These are phyloP conservation scores for Idris sp. DNA, from an alignment of 1,140 invertebrate genomes.

Conservation along the genomic window DNA sequence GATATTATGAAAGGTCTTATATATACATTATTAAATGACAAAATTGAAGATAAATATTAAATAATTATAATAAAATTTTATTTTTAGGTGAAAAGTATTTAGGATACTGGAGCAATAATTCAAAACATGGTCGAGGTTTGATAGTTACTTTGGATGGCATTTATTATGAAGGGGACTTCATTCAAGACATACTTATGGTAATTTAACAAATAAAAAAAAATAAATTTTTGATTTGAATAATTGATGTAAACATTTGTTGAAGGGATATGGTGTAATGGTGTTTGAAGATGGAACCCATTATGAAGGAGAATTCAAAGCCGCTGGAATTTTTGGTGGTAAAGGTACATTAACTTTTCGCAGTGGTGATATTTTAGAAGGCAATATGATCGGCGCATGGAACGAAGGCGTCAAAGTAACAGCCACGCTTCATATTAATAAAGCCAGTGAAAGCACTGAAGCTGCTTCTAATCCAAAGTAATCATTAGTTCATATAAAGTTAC, in stretches of 20 bases:
- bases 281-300: slow-evolving; percentile 93
- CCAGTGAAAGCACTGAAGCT: slow-evolving; percentile 74
- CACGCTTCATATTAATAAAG: slow-evolving; percentile 83
- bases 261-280: slow-evolving; percentile 89
- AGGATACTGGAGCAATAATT: slow-evolving; percentile 90
- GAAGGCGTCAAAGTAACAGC: slow-evolving; percentile 90
- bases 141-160: slow-evolving; percentile 92
- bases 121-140: slow-evolving; percentile 87
- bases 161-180: slow-evolving; percentile 93
- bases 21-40: neutral
- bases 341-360: slow-evolving; percentile 87
- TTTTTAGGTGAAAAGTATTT: slow-evolving; percentile 90
- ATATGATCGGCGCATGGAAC: slow-evolving; percentile 85
- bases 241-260: neutral
- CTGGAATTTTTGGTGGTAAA: slow-evolving; percentile 87
- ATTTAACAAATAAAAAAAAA: slow-evolving; percentile 63
- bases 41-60: neutral
- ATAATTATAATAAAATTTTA: slow-evolving; percentile 9
- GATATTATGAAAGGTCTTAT: slow-evolving; percentile 83
- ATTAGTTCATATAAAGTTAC: neutral
- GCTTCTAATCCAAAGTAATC: slow-evolving; percentile 81
- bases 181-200: slow-evolving; percentile 86
- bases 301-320: slow-evolving; percentile 90
- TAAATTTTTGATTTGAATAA: slow-evolving; percentile 10
- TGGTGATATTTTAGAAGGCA: slow-evolving; percentile 84